Conservation (phyloP, 2,888 invertebrate genomes). For the Phasia obesa region DNA sequence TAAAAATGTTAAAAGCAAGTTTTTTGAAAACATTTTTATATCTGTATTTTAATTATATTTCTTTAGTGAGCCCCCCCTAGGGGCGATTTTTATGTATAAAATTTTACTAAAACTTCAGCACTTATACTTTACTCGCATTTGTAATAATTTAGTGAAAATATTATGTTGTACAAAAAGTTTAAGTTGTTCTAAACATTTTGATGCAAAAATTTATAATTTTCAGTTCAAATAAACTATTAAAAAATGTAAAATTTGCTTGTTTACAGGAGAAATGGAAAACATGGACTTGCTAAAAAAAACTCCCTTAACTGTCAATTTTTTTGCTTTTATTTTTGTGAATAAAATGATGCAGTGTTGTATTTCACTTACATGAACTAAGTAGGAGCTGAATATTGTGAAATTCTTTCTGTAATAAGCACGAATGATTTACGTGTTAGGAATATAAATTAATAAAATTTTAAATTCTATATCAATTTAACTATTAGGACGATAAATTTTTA, state of each 20-base stretch:
- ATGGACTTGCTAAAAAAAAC: constrained; percentile 42
- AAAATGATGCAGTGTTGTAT: background rate
- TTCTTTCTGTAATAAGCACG: no score
- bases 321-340: constrained; percentile 32
- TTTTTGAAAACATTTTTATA: constrained; percentile 44
- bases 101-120: constrained; percentile 3
- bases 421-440: no score
- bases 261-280: constrained; percentile 56
- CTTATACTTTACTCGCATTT: constrained; percentile 11
- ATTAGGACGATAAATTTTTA: no score
- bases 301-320: constrained; percentile 47
- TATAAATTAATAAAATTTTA: no score
- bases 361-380: background rate
- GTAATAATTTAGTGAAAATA: background rate
- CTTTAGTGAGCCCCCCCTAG: constrained; percentile 35
- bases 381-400: background rate
- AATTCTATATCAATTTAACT: no score
- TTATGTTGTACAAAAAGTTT: background rate
- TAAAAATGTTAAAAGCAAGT: constrained; percentile 43
- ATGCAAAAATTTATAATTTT: constrained; percentile 2
- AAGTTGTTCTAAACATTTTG: constrained; percentile 16
- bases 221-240: constrained; percentile 11
- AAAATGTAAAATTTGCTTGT: constrained; percentile 54
- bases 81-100: constrained; percentile 44
- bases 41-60: constrained; percentile 28